Evolutionary conservation across 2,113 vertebrate genomes (phyloP).

Genomic region (Etheostoma cragini): DNA sequence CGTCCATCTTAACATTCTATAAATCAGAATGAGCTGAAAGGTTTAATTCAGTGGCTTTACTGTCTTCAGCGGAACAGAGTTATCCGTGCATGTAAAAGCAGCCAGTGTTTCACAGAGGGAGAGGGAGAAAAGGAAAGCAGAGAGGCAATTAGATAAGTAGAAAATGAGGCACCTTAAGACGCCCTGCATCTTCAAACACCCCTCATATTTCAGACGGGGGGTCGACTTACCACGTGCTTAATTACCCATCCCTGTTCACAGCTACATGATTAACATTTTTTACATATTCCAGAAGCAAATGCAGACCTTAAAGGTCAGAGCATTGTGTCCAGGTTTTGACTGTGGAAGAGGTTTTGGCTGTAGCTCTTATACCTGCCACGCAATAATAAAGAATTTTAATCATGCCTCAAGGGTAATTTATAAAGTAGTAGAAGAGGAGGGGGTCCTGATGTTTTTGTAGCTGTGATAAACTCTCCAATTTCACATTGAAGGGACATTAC

Average conservation of each 20-base stretch:
- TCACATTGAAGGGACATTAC: background rate
- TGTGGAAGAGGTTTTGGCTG: slow-evolving; percentile 59
- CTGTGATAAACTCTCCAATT: background rate
- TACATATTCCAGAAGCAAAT: slow-evolving; percentile 46
- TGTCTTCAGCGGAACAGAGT: background rate
- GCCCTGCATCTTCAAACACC: slow-evolving; percentile 49
- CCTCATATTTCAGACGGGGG: slow-evolving; percentile 52
- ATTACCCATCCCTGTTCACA: slow-evolving; percentile 72
- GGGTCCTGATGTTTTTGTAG: slow-evolving; percentile 7
- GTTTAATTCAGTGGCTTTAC: slow-evolving; percentile 19
- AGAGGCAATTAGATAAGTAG: slow-evolving; percentile 6
- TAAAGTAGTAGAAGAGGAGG: slow-evolving; percentile 7
- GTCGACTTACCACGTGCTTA: slow-evolving; percentile 62
- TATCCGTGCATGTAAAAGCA: slow-evolving; percentile 14
- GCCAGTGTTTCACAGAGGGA: slow-evolving; percentile 7
- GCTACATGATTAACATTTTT: slow-evolving; percentile 70
- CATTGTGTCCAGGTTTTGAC: slow-evolving; percentile 60
- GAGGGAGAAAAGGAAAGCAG: background rate
- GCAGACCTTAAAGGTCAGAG: slow-evolving; percentile 49
- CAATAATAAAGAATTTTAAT: slow-evolving; percentile 62
- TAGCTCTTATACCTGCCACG: slow-evolving; percentile 32
- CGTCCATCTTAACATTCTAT: background rate
- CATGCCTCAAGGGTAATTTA: slow-evolving; percentile 46
- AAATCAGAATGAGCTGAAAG: slow-evolving; percentile 13
- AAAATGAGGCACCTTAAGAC: slow-evolving; percentile 14